phyloP scores from a whole-genome alignment of 2,113 vertebrate genomes.

The Myrmecobius fasciatus region DNA sequence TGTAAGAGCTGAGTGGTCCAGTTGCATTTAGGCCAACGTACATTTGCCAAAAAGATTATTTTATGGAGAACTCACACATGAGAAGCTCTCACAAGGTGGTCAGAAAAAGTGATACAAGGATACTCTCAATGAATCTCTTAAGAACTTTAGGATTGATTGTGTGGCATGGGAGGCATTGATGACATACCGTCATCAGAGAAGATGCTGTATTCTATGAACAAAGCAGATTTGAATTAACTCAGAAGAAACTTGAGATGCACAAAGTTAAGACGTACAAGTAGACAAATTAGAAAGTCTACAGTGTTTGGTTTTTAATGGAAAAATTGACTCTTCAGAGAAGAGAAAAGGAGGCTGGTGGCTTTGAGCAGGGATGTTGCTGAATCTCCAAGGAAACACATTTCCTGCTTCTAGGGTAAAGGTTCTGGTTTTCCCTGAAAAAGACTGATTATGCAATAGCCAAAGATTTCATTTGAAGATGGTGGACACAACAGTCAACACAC shows the following conservation, averaged over 20 bases:
- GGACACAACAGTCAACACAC: not conserved
- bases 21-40: not conserved
- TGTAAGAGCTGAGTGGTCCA: not conserved
- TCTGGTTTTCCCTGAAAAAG: not conserved
- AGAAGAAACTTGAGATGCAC: too few species aligned
- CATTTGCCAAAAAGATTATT: too few species aligned
- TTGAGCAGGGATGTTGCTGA: not conserved
- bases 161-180: too few species aligned
- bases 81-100: too few species aligned
- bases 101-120: too few species aligned
- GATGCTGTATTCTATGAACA: too few species aligned
- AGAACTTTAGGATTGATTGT: too few species aligned
- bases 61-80: too few species aligned
- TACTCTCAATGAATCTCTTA: too few species aligned
- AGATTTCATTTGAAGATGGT: not conserved
- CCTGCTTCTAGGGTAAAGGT: not conserved
- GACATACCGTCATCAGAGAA: too few species aligned
- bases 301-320: not conserved
- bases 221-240: too few species aligned
- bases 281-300: not conserved
- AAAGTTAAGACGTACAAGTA: not conserved
- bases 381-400: not conserved
- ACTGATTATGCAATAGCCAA: not conserved
- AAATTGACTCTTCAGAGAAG: not conserved
- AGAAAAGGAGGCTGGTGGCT: not conserved